Percentiles rank a stretch among this genome's conserved stretches.
phyloP scores from a whole-genome alignment of 2,113 vertebrate genomes.

The Colaptes auratus region DNA sequence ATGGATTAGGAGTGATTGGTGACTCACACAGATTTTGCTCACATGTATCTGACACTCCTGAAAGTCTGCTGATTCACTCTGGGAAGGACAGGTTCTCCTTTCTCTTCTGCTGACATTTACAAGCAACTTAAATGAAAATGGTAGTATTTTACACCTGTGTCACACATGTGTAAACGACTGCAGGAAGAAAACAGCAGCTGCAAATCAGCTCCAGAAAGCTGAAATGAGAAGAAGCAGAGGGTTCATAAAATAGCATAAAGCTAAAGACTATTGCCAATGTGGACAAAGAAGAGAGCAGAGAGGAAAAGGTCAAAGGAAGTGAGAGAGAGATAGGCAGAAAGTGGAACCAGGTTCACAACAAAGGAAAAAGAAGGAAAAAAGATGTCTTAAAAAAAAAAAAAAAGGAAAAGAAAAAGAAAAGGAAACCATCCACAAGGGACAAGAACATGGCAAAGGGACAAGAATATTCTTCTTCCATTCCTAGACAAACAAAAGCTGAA shows the following conservation, averaged over 20 bases:
- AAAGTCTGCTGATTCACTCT: slow-evolving; percentile 30
- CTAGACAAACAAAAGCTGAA: background rate
- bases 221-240: slow-evolving; percentile 29
- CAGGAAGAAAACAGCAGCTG: slow-evolving; percentile 14
- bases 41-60: slow-evolving; percentile 3
- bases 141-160: slow-evolving; percentile 55
- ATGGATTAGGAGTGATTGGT: background rate
- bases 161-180: slow-evolving; percentile 23
- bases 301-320: slow-evolving; percentile 54
- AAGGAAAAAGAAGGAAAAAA: background rate
- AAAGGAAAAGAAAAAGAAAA: too few species aligned
- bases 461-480: background rate
- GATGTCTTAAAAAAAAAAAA: too few species aligned
- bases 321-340: background rate
- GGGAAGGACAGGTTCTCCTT: slow-evolving; percentile 36
- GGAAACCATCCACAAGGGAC: background rate
- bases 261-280: background rate
- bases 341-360: slow-evolving; percentile 19
- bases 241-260: slow-evolving; percentile 44
- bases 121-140: slow-evolving; percentile 47
- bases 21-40: slow-evolving; percentile 1
- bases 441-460: background rate
- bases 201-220: slow-evolving; percentile 46
- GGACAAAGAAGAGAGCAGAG: slow-evolving; percentile 24
- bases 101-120: slow-evolving; percentile 54